Evolutionary conservation across 2,797 vertebrate genomes (phyloP).

Genomic region (Cottoperca gobio): DNA sequence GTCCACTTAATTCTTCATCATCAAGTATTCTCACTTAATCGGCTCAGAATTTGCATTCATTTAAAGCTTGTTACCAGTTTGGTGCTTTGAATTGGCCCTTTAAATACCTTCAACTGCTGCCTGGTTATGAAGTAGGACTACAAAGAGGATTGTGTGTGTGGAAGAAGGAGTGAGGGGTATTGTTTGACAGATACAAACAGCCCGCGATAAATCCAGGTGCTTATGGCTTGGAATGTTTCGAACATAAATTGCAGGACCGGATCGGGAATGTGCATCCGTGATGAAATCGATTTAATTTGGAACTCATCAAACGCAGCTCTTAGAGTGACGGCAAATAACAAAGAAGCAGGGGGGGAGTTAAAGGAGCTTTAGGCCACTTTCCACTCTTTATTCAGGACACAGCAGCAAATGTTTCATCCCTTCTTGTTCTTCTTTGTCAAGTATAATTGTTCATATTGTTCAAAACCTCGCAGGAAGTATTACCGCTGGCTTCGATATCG

Average conservation of each 20-base stretch:
- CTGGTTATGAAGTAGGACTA: constrained; percentile 50
- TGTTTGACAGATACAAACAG: constrained; percentile 60
- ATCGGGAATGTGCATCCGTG: constrained; percentile 62
- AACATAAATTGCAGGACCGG: constrained; percentile 53
- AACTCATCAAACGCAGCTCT: constrained; percentile 62
- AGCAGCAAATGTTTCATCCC: constrained; percentile 22
- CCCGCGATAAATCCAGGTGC: constrained; percentile 56
- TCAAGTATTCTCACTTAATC: constrained; percentile 60
- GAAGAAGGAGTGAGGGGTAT: not conserved
- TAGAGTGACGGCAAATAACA: constrained; percentile 57
- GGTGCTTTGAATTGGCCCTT: constrained; percentile 57
- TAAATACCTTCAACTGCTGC: constrained; percentile 40
- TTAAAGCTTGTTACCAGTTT: constrained; percentile 38
- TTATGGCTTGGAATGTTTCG: constrained; percentile 57
- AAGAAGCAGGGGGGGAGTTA: constrained; percentile 23
- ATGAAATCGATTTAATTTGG: constrained; percentile 79
- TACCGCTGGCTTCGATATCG: constrained; percentile 3
- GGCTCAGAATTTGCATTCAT: constrained; percentile 46
- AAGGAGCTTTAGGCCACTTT: constrained; percentile 37
- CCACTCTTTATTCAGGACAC: constrained; percentile 11
- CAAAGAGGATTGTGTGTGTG: constrained; percentile 33
- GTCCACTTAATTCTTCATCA: constrained; percentile 56
- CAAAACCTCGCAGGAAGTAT: constrained; percentile 3
- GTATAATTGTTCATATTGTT: constrained; percentile 29
- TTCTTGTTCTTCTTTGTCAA: constrained; percentile 24